Conservation (phyloP, 1,140 invertebrate species). For the Listronotus bonariensis region DNA sequence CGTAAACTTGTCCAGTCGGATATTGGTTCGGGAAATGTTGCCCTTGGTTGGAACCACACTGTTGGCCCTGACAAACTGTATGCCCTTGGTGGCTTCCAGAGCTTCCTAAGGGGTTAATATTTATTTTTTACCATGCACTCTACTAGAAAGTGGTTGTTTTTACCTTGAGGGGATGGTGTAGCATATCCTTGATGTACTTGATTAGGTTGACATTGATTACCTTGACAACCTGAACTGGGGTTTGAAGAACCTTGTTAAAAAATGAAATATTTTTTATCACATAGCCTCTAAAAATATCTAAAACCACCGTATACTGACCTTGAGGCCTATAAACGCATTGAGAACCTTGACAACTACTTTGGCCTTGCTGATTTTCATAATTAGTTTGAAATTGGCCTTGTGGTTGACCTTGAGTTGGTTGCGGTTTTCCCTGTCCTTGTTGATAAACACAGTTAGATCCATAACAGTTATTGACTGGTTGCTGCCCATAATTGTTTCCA, state of each 20-base stretch:
- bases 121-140: no score
- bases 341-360: constrained; percentile 1
- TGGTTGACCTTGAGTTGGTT: not conserved
- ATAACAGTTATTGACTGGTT: no score
- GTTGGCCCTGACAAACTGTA: constrained; percentile 3
- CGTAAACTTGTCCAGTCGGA: not conserved
- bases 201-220: not conserved
- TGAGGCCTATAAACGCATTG: not conserved
- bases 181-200: not conserved
- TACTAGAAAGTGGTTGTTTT: no score
- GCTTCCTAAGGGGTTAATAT: no score
- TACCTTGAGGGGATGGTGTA: not conserved
- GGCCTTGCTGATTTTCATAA: not conserved
- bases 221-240: not conserved
- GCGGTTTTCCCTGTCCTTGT: not conserved
- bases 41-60: constrained; percentile 3
- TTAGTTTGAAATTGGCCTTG: not conserved
- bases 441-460: not conserved
- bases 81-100: not conserved
- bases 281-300: no score
- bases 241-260: not conserved
- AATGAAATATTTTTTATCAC: no score
- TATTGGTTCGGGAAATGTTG: not conserved
- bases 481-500: no score
- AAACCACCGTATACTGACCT: not conserved